Evolutionary conservation across 53 echinoderm and acorn worm genomes (phyloP), one percentile per base, ranked within the genome.

Genomic region (Astropecten irregularis): DNA sequence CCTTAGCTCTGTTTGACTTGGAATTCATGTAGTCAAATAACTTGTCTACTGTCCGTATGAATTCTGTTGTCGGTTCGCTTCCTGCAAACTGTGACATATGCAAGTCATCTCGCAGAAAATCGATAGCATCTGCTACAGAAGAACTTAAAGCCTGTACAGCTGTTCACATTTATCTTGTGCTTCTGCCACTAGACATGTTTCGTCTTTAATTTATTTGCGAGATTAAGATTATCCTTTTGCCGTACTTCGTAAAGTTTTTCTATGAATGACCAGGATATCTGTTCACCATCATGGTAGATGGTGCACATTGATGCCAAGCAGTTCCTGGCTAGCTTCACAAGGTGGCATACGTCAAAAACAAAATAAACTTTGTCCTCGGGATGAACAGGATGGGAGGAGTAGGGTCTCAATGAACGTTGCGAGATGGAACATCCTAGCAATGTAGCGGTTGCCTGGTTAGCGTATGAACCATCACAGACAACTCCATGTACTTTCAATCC

Each of bases 1-100:
- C 84, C 68, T 84, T 77, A 18, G 10, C 49, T 18, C 22, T 76
- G 4, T 61, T 40, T 0, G 21, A 46, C 69, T 60, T 87, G 0
- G 88, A 88, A 70, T 91, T 91, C 53, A 87, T 33, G 71, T 74
- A 83, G 73, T 91, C 88, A 71, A 91, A 91, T 15, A 87, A 26
- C 37, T 69, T 76, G 47, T 88, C 88, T 38, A 91, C 61, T 28
- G 15, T 83, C 2, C 88, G 59, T 18, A 91, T 91, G 77, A 91
- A 88, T 57, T 84, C 81, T 34, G 88, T 92, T 30, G 92, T 92
- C 31, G 57, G 49, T 64, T 92, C 22, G 36, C 92, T 92, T 53
- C 85, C 90, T 25, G 40, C 66, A 48, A 90, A 90, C 34, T 90
- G 46, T 19, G 55, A 30, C 14, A 79, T 30, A 1, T 62, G 31